A percentile compares a stretch with the other conserved stretches of the same genome.
phyloP scores from a whole-genome alignment of 2,888 invertebrate genomes.

The Micoletzkya japonica region DNA sequence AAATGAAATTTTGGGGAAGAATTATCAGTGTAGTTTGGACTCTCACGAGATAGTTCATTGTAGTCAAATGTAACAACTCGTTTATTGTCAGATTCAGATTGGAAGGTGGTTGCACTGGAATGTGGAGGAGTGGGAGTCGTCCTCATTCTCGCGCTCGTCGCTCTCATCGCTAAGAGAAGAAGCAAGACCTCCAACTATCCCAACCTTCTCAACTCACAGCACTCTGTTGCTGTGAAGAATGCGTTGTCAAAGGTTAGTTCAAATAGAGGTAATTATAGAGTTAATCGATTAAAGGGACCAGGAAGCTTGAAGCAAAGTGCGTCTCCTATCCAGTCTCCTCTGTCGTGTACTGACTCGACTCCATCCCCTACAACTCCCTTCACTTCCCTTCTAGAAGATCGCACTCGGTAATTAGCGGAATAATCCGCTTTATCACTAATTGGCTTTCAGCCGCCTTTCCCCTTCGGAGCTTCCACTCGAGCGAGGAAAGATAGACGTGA shows the following conservation, averaged over 20 bases:
- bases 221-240: conserved; percentile 18
- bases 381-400: conserved; percentile 42
- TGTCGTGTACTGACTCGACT: conserved; percentile 38
- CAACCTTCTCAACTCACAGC: conserved; percentile 10
- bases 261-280: background rate
- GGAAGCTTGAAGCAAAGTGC: conserved; percentile 53
- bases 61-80: no score
- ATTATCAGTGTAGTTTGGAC: no score
- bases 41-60: no score
- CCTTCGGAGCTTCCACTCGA: conserved; percentile 50
- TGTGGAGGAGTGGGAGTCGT: conserved; percentile 10
- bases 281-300: conserved; percentile 35
- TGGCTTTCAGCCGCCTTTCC: conserved; percentile 33
- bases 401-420: conserved; percentile 33
- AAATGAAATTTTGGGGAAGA: no score
- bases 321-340: conserved; percentile 54
- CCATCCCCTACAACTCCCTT: conserved; percentile 44
- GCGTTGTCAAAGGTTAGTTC: conserved; percentile 13
- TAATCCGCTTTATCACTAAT: background rate
- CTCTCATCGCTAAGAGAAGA: conserved; percentile 14
- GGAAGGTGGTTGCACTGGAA: background rate
- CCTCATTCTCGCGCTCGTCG: conserved; percentile 3
- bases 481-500: conserved; percentile 56
- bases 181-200: conserved; percentile 18
- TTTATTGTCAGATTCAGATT: background rate